These are phyloP conservation scores for Genyomyrus donnyi DNA, from an alignment of 2,113 vertebrate species.

Conservation along the genomic window DNA sequence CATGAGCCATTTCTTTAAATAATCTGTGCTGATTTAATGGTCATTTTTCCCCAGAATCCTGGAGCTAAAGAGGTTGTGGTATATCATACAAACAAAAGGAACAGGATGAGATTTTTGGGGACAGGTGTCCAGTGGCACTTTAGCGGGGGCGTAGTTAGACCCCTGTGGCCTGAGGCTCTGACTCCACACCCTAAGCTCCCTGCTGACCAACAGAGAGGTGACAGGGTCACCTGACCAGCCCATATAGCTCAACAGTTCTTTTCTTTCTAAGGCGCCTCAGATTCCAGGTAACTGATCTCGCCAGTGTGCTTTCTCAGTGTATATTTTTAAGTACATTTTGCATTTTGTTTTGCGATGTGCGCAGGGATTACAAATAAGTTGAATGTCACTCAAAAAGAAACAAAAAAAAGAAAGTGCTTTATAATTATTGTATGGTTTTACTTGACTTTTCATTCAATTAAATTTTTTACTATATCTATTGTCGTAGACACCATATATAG, in stretches of 20 bases:
- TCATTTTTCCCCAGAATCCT: not conserved
- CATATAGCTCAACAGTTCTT: slow-evolving; percentile 3
- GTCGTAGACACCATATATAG: not conserved
- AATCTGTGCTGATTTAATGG: not conserved
- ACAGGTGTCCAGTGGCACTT: slow-evolving; percentile 15
- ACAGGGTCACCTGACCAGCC: not conserved
- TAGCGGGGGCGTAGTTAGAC: not conserved
- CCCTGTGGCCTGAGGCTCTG: slow-evolving; percentile 3
- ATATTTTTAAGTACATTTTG: not conserved
- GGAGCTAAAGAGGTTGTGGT: not conserved
- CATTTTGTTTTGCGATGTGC: not conserved
- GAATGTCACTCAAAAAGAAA: not conserved
- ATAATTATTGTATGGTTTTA: not conserved
- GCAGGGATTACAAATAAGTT: not conserved
- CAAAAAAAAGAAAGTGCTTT: not conserved
- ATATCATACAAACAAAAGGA: not conserved
- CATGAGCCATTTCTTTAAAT: not conserved
- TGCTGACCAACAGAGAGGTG: slow-evolving; percentile 27
- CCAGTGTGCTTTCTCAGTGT: not conserved
- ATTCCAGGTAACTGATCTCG: slow-evolving; percentile 1
- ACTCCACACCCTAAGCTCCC: slow-evolving; percentile 22
- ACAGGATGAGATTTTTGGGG: not conserved
- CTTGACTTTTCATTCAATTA: not conserved
- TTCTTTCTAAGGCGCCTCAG: slow-evolving; percentile 11
- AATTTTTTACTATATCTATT: not conserved